Percentiles rank a stretch among this genome's conserved stretches.
phyloP scores from a whole-genome alignment of 2,113 vertebrate genomes.

The Capra hircus region DNA sequence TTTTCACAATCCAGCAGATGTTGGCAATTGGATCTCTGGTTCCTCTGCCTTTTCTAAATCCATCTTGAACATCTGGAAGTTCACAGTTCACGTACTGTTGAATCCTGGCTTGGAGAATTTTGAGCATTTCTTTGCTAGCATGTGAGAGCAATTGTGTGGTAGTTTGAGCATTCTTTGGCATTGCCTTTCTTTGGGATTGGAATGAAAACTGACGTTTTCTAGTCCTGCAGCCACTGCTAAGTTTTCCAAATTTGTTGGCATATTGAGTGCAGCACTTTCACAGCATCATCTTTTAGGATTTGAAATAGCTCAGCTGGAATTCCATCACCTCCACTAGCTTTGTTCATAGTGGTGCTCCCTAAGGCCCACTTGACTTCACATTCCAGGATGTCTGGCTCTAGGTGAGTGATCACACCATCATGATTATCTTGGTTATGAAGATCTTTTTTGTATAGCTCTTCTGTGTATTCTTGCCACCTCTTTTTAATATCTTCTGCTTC shows the following conservation, averaged over 20 bases:
- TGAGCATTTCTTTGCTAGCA: fast-evolving
- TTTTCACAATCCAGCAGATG: fast-evolving
- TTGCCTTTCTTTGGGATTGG: neutral
- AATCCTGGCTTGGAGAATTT: neutral
- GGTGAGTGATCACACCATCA: neutral
- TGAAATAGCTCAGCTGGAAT: neutral
- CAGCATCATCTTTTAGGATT: neutral
- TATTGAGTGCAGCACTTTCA: neutral
- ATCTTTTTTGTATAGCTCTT: neutral
- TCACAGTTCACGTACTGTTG: neutral
- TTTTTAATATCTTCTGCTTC: neutral
- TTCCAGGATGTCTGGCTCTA: neutral
- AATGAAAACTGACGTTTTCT: neutral
- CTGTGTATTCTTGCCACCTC: neutral
- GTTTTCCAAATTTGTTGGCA: neutral
- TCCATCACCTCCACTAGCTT: neutral
- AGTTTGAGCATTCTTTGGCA: neutral
- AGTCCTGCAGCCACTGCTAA: neutral
- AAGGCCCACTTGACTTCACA: neutral
- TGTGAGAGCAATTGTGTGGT: neutral
- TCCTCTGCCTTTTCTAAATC: neutral
- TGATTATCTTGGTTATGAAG: neutral
- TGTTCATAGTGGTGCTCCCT: fast-evolving
- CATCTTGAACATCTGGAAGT: neutral
- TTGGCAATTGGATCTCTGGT: neutral